phyloP scores from a whole-genome alignment of 2,888 invertebrate genomes.

The Schizotus pectinicornis region DNA sequence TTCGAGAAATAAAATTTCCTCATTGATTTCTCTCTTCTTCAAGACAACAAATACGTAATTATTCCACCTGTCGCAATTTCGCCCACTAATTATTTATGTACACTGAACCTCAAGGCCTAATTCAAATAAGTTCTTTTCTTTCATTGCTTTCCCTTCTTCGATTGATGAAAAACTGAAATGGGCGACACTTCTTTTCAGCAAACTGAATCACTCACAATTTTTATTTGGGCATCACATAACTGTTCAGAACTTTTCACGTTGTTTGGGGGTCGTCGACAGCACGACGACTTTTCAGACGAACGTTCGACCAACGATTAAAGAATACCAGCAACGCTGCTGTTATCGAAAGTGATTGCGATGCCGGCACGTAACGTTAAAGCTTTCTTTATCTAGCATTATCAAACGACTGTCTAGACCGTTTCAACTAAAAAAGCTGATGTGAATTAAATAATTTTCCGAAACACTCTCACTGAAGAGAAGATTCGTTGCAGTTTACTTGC shows the following conservation, averaged over 20 bases:
- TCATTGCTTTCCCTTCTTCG: too few species aligned
- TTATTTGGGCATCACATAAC: not conserved
- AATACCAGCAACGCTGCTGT: not conserved
- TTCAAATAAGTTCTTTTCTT: too few species aligned
- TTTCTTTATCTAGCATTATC: not conserved
- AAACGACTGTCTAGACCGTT: not conserved
- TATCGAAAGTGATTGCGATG: constrained; percentile 2
- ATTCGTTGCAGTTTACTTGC: not conserved
- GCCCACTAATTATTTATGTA: too few species aligned
- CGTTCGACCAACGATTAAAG: not conserved
- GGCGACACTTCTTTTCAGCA: not conserved
- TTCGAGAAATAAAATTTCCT: too few species aligned
- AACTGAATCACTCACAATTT: not conserved
- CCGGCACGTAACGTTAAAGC: not conserved
- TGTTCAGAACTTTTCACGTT: not conserved
- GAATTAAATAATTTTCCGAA: not conserved
- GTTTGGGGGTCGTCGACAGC: not conserved
- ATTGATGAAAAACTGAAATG: too few species aligned
- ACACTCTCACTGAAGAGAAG: too few species aligned
- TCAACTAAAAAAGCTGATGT: not conserved
- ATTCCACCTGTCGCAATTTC: too few species aligned
- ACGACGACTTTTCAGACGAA: not conserved
- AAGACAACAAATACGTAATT: too few species aligned
- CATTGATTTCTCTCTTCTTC: too few species aligned
- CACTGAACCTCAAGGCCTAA: too few species aligned